Evolutionary conservation across 1,140 invertebrate genomes (phyloP), one percentile per base, ranked within the genome.

Genomic region (Euura saliciscinereae): DNA sequence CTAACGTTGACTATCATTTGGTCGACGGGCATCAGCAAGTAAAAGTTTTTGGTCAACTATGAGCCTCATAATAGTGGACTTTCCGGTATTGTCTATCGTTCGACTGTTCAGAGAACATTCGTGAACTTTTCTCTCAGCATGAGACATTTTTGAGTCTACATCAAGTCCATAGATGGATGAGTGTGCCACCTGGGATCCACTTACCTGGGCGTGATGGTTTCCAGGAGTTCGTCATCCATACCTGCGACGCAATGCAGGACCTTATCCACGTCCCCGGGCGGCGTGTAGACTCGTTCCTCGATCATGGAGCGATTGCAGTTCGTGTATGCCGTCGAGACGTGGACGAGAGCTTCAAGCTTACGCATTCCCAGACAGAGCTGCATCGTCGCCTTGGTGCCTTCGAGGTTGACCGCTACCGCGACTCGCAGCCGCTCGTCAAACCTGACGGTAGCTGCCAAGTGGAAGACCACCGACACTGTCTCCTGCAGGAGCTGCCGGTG

Each of bases 281-380:
- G 88, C 2, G 90, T 90, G 84, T 98, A 97, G 73, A 97, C 91
- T 72, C 89, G 89, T 83, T 94, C 93, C 72, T 93, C 90, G 66
- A 94, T 91, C 71, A 89, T 84, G 0, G 83, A 80, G 44, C 89
- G 80, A 66, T 92, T 89, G 78, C 92, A 94, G 78, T 95, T 93
- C 0, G 91, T 90, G 81, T 92, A 95, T 4, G 93, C 93, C 0
- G 94, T 95, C 0, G 93, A 94, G 1, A 95, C 90, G 80, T 95
- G 93, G 2, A 94, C 89, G 42, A 94, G 81, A 2, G 91, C 76
- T 46, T 77, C 70, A 28, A 78, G 46, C 2, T 76, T 44, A 13
- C 66, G 43, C 66, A 78, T 73, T 46, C 72, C 64, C 45, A 71
- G 68, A 67, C 72, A 74, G 4, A 78, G 66, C 8, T 78, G 43